Conservation (phyloP, 2,888 invertebrate species). For the Dolichopus griseipennis region DNA sequence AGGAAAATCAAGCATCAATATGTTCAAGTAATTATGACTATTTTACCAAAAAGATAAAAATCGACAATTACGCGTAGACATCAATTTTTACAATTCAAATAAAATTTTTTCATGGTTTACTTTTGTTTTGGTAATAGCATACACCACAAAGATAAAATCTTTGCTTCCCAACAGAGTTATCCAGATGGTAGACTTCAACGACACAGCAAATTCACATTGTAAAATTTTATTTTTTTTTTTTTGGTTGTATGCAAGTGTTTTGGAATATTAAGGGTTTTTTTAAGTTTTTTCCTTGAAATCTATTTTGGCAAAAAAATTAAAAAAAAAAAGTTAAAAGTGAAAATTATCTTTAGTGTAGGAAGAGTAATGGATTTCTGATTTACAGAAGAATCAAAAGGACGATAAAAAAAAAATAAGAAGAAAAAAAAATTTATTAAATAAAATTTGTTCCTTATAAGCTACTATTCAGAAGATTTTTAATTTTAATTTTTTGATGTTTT, state of each 20-base stretch:
- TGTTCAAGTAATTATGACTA: too few species aligned
- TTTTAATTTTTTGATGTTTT: neutral
- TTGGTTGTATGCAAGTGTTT: neutral
- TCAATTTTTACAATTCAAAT: too few species aligned
- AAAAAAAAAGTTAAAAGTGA: neutral
- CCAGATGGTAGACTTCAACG: too few species aligned
- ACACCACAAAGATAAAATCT: too few species aligned
- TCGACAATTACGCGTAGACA: too few species aligned
- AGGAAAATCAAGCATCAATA: too few species aligned
- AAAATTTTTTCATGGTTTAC: too few species aligned
- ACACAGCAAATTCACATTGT: neutral
- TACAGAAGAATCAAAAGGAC: too few species aligned
- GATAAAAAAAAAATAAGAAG: neutral
- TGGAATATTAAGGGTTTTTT: too few species aligned
- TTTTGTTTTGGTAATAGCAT: too few species aligned
- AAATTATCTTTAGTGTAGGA: neutral
- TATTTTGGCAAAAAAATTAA: neutral
- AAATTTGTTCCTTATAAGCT: neutral
- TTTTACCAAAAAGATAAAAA: too few species aligned
- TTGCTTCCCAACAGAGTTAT: too few species aligned
- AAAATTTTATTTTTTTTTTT: neutral
- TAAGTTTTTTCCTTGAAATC: neutral
- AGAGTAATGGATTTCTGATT: slow-evolving; percentile 6
- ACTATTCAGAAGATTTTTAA: neutral
- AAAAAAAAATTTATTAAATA: neutral